These are phyloP conservation scores for Onychorhynchus coronatus DNA, from an alignment of 2,113 vertebrate genomes.

Conservation along the genomic window DNA sequence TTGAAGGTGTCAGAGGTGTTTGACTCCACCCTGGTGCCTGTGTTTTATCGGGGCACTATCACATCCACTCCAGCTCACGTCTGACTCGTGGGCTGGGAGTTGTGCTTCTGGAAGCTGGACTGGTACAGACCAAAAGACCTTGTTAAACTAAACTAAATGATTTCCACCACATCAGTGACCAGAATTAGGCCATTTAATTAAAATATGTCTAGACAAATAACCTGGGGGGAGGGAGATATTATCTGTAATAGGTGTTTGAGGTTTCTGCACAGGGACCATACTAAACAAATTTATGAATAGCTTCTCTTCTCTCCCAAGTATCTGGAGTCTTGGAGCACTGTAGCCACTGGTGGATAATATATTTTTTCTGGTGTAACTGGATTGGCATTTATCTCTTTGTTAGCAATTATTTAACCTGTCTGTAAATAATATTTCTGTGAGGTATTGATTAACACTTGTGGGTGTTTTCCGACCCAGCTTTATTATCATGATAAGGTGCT, in stretches of 20 bases:
- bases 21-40: neutral
- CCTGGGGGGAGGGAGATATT: neutral
- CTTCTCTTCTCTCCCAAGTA: neutral
- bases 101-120: neutral
- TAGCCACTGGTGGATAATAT: neutral
- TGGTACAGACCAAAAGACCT: neutral
- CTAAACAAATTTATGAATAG: neutral
- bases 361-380: neutral
- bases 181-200: slow-evolving; percentile 1
- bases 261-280: neutral
- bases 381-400: neutral
- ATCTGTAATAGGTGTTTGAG: neutral
- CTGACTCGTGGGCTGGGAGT: neutral
- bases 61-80: fast-evolving
- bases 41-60: neutral
- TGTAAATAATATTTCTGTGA: neutral
- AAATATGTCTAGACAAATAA: slow-evolving; percentile 56
- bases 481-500: neutral
- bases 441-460: neutral
- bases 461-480: neutral
- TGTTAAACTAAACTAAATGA: neutral
- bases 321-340: neutral
- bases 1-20: neutral
- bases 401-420: neutral
- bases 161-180: slow-evolving; percentile 27